Base-by-base conservation (phyloP, 2,888 invertebrate species). In the Noctua janthina region DNA sequence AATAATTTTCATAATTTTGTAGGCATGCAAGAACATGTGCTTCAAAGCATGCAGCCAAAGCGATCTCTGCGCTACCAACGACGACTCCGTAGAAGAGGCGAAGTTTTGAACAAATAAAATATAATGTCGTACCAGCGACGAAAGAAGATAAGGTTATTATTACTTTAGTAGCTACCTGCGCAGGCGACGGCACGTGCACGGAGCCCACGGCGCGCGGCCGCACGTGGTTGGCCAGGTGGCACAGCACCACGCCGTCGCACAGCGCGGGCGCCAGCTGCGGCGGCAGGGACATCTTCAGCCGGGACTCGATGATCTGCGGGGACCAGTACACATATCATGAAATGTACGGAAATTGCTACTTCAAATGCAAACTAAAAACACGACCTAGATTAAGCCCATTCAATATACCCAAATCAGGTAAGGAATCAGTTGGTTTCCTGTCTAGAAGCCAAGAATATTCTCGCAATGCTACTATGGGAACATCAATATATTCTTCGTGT, bases 201-300 rank as follows among this genome's bases (percentile, higher is more conserved):
- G 99, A 99, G 87, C 98, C 98, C 79, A 99, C 99, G 74, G 99
- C 98, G 89, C 99, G 97, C 67, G 99, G 99, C 83, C 98, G 98
- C 91, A 99, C 98, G 96, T 99, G 98, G 95, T 99, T 99, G 76
- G 99, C 99, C 90, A 99, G 97, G 96, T 99, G 99, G 93, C 99
- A 99, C 84, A 99, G 97, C 87, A 99, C 99, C 76, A 99, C 99
- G 39, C 99, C 99, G 95, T 99, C 99, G 51, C 98, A 98, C 89
- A 99, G 95, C 70, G 98, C 98, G 62, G 98, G 98, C 71, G 99
- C 98, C 91, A 99, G 96, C 93, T 99, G 98, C 91, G 98, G 98
- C 1, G 99, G 99, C 78, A 99, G 97, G 6, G 98, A 98, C 98
- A 99, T 98, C 97, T 99, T 99, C 91, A 99, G 97, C 76, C 99